Evolutionary conservation across 2,888 invertebrate genomes (phyloP), one percentile per base, ranked within the genome.

Genomic region (Pecten maximus): DNA sequence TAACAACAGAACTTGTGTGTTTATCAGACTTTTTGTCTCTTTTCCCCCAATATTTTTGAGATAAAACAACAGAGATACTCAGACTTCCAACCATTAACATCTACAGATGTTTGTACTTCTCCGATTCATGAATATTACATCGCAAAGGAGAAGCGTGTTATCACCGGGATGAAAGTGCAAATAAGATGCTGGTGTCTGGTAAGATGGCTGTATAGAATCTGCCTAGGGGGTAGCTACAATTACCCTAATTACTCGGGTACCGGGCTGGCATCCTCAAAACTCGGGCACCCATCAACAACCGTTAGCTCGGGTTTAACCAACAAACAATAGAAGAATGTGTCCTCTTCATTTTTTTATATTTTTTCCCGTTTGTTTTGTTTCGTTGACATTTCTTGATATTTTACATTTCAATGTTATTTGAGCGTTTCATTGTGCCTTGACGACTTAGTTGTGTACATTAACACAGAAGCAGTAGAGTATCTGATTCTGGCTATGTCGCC

Each of bases 371-470:
- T 74, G 74, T 74, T 74, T 74, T 74, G 74, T 35, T 74, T 28
- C 74, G 16, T 74, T 74, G 74, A 35, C 74, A 74, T 28, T 35
- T 28, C 74, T 35, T 74, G 74, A 74, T 74, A 74, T 74, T 74
- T 54, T 23, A 54, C 54, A 54, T 54, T 54, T 74, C 35, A 35
- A 0, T 28, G 74, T 74, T 74, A 74, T 74, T 74, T 74, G 74
- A 74, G 74, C 74, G 28, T 74, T 74, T 23, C 15, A 28, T 74
- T 74, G 74, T 74, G 74, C 74, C 74, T 35, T 74, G 1, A 6
- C 74, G 23, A 74, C 74, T 60, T 15, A 60, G 28, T 74, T 35
- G 74, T 28, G 74, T 28, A 74, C 74, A 35, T 10, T 1, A 23
- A 0, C 35, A 35, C 35, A 28, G 74, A 74, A 2, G 10, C 35